Percentiles rank a stretch among this genome's conserved stretches.
phyloP scores from a whole-genome alignment of 2,113 vertebrate species.

The Oriolus oriolus region DNA sequence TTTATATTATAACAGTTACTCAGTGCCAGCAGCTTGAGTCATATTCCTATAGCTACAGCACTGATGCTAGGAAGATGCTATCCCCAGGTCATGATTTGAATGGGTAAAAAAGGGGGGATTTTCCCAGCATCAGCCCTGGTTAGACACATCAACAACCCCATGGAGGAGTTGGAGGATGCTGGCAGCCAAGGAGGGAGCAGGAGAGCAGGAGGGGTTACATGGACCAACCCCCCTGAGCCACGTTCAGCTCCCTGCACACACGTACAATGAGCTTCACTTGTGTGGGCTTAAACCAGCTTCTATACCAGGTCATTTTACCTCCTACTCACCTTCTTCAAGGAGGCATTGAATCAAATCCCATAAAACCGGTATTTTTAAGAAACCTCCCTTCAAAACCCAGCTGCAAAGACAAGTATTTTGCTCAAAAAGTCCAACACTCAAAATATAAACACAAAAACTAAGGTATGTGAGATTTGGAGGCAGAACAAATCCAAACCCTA shows the following conservation, averaged over 20 bases:
- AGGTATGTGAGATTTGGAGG: background rate
- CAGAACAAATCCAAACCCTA: background rate
- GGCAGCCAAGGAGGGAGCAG: background rate
- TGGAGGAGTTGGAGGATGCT: background rate
- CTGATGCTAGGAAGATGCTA: background rate
- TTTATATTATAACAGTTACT: background rate
- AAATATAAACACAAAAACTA: background rate
- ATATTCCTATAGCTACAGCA: background rate
- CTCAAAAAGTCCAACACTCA: background rate
- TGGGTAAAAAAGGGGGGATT: background rate
- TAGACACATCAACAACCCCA: background rate
- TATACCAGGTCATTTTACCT: background rate
- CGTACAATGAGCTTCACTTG: background rate
- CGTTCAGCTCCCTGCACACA: background rate
- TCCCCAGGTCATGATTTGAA: background rate
- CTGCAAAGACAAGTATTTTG: background rate
- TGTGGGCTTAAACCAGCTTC: background rate
- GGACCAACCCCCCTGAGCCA: background rate
- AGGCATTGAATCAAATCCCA: background rate
- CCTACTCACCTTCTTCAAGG: background rate
- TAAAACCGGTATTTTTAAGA: background rate
- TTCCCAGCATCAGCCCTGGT: background rate
- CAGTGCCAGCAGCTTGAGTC: background rate
- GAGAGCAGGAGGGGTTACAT: background rate
- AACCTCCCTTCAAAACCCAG: background rate